Evolutionary conservation across 1,140 invertebrate genomes (phyloP).

Genomic region (Drosophila seguyi): DNA sequence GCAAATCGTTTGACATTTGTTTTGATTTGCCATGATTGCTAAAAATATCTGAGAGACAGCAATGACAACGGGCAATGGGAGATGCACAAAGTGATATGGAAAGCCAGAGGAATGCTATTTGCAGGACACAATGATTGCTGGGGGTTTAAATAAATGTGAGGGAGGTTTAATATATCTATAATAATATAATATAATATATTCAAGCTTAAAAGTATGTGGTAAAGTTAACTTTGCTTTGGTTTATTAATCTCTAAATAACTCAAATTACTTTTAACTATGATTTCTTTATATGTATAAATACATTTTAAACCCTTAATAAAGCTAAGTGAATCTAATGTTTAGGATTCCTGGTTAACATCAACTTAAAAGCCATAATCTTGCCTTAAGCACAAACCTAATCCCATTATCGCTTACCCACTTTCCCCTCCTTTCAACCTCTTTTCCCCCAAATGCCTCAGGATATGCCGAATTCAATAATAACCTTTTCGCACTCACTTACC

Average conservation of each 20-base stretch:
- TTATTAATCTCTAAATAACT: background rate
- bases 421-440: background rate
- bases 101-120: background rate
- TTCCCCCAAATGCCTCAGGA: background rate
- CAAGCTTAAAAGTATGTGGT: too few relatives aligned
- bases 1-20: conserved; percentile 82
- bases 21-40: conserved; percentile 78
- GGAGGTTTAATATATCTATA: too few relatives aligned
- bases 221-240: background rate
- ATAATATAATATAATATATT: too few relatives aligned
- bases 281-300: background rate
- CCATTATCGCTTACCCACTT: background rate
- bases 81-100: conserved; percentile 8
- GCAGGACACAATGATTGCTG: background rate
- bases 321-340: background rate
- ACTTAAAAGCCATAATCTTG: background rate
- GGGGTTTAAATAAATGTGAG: background rate
- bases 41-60: conserved; percentile 55
- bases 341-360: background rate
- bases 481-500: conserved; percentile 33
- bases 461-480: conserved; percentile 23
- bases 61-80: conserved; percentile 26
- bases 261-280: too few relatives aligned
- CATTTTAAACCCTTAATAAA: background rate
- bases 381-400: conserved; percentile 8